These are phyloP conservation scores for Psettodes erumei DNA, from an alignment of 2,113 vertebrate species.

Conservation along the genomic window DNA sequence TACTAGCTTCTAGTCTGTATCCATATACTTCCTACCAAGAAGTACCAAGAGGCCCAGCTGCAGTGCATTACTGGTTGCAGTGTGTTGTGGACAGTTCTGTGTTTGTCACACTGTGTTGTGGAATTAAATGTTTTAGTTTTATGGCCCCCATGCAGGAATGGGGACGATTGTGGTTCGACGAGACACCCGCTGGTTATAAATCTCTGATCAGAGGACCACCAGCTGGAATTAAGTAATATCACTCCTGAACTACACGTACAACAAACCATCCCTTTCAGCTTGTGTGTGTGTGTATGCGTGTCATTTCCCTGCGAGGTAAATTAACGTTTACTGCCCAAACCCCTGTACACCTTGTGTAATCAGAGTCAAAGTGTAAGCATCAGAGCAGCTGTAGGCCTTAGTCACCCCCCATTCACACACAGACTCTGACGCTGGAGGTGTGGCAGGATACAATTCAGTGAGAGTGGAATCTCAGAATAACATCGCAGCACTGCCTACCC, in stretches of 20 bases:
- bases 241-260: not conserved
- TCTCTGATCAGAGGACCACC: not conserved
- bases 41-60: too few species aligned
- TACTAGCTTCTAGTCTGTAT: not conserved
- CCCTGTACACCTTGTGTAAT: too few species aligned
- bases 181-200: not conserved
- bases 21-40: not conserved
- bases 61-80: not conserved
- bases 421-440: too few species aligned
- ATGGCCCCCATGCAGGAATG: not conserved
- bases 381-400: too few species aligned
- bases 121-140: not conserved
- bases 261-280: not conserved
- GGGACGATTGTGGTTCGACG: not conserved
- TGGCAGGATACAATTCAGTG: too few species aligned
- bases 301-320: too few species aligned
- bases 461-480: too few species aligned
- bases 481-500: too few species aligned
- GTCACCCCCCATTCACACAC: too few species aligned
- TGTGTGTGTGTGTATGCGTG: too few species aligned
- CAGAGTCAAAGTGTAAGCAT: not conserved
- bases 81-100: not conserved
- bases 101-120: not conserved
- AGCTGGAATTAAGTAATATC: not conserved
- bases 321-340: not conserved